A percentile compares a stretch with the other conserved stretches of the same genome.
phyloP scores from a whole-genome alignment of 2,888 invertebrate species.

The Meghimatium bilineatum region DNA sequence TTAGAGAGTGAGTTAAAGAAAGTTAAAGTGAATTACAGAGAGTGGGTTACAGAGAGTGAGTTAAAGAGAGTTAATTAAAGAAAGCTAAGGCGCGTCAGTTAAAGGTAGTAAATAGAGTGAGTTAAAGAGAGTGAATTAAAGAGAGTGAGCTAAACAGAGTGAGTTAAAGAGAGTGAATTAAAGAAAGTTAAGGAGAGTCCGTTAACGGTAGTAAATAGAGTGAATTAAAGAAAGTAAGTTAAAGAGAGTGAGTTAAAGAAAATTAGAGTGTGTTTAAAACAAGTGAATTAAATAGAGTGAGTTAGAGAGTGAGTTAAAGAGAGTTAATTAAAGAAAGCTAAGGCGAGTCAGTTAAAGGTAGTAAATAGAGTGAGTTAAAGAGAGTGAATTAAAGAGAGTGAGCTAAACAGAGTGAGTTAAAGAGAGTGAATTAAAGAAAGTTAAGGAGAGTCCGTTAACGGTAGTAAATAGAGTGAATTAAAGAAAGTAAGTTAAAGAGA shows the following conservation, averaged over 20 bases:
- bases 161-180: slow-evolving; percentile 27
- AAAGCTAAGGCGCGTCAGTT: too few species aligned
- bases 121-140: background rate
- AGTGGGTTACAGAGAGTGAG: background rate
- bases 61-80: too few species aligned
- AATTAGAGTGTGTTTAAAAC: too few species aligned
- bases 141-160: background rate
- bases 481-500: slow-evolving; percentile 18
- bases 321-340: too few species aligned
- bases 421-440: background rate
- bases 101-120: background rate
- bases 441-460: background rate
- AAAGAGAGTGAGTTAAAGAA: too few species aligned
- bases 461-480: background rate
- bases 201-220: too few species aligned
- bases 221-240: background rate
- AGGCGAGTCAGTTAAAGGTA: background rate
- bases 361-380: background rate
- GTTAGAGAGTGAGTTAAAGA: background rate
- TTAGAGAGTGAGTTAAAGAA: background rate
- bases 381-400: slow-evolving; percentile 7
- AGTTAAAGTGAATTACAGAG: background rate
- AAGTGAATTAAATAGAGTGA: slow-evolving; percentile 7
- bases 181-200: slow-evolving; percentile 5
- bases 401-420: background rate